Evolutionary conservation across 2,888 invertebrate species (phyloP).

Genomic region (Teleogryllus oceanicus): DNA sequence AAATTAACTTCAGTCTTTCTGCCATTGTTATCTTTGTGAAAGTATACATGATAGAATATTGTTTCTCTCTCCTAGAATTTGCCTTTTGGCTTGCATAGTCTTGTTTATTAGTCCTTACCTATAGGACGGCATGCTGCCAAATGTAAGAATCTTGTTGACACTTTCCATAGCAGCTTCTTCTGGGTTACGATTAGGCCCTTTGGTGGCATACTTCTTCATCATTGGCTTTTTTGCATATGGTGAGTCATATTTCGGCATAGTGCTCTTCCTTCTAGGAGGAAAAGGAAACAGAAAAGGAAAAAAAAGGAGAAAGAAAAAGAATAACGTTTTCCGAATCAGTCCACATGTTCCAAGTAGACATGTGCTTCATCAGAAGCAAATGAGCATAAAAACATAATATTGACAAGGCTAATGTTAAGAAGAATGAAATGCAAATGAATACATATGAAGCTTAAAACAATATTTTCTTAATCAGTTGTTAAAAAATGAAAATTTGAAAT

Average conservation of each 20-base stretch:
- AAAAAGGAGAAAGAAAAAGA: constrained; percentile 33
- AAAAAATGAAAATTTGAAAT: too few species aligned
- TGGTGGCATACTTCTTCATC: constrained; percentile 62
- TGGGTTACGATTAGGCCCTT: constrained; percentile 57
- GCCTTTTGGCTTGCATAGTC: too few species aligned
- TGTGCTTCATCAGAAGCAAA: constrained; percentile 11
- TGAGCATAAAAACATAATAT: not conserved
- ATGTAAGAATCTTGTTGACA: constrained; percentile 76
- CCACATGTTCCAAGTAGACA: constrained; percentile 20
- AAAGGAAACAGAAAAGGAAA: constrained; percentile 34
- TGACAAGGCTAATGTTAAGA: not conserved
- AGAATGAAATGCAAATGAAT: not conserved
- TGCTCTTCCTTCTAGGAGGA: constrained; percentile 63
- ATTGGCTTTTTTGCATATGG: constrained; percentile 82
- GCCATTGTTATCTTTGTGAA: too few species aligned
- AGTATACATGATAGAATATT: not conserved
- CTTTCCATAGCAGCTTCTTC: constrained; percentile 77
- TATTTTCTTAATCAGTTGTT: not conserved
- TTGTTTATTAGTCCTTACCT: constrained; percentile 55
- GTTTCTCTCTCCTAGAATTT: not conserved
- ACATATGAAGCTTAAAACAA: not conserved
- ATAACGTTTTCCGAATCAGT: constrained; percentile 31
- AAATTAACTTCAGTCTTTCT: too few species aligned
- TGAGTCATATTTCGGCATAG: constrained; percentile 83
- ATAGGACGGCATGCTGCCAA: constrained; percentile 70